A percentile compares a stretch with the other conserved stretches of the same genome.
These are phyloP conservation scores for Cybosia mesomella DNA, from an alignment of 2,888 invertebrate species.

Conservation along the genomic window DNA sequence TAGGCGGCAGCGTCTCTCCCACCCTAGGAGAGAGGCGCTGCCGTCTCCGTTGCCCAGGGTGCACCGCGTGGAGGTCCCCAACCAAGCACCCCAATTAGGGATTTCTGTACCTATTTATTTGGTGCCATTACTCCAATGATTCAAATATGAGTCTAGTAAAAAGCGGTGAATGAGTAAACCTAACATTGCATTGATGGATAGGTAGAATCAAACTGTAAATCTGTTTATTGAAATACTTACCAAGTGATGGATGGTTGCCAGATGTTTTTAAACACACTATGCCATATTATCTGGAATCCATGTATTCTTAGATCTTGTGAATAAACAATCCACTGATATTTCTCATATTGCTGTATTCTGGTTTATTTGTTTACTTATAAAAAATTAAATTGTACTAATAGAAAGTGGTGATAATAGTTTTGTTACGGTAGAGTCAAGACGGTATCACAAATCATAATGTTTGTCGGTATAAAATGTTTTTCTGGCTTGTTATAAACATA, in stretches of 20 bases:
- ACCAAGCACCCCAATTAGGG: too few species aligned
- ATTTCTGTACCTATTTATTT: background rate
- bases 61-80: too few species aligned
- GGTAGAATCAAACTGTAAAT: constrained; percentile 13
- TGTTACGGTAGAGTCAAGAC: too few species aligned
- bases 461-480: too few species aligned
- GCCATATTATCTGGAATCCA: constrained; percentile 4
- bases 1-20: too few species aligned
- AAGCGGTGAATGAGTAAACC: constrained; percentile 1
- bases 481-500: too few species aligned
- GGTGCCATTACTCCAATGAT: background rate
- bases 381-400: background rate
- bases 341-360: background rate
- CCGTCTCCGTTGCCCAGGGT: too few species aligned
- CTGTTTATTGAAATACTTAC: constrained; percentile 29
- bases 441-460: too few species aligned
- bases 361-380: background rate
- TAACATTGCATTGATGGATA: constrained; percentile 12
- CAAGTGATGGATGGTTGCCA: constrained; percentile 35
- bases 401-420: background rate
- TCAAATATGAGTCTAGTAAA: constrained; percentile 7
- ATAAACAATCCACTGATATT: constrained; percentile 2
- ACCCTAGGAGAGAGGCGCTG: too few species aligned
- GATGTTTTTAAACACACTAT: constrained; percentile 20
- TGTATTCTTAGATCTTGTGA: constrained; percentile 10